These are phyloP conservation scores for Erpobdella octoculata DNA, from an alignment of 2,888 invertebrate genomes.

Conservation along the genomic window DNA sequence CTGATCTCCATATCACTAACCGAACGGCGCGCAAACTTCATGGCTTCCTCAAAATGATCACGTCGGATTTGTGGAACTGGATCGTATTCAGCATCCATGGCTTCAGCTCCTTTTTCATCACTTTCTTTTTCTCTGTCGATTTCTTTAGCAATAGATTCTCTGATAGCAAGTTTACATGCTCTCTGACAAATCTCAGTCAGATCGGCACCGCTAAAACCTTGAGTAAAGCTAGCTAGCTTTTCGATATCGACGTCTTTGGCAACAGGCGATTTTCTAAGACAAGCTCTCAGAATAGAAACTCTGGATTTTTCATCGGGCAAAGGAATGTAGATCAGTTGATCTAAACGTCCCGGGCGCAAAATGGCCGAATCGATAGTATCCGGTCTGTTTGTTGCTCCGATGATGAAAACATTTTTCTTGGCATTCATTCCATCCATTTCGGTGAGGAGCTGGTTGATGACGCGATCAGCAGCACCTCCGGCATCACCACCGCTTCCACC, in stretches of 20 bases:
- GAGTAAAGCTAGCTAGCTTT: constrained; percentile 63
- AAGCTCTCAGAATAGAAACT: constrained; percentile 87
- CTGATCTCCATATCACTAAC: constrained; percentile 98
- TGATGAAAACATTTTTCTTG: constrained; percentile 99
- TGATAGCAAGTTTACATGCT: constrained; percentile 95
- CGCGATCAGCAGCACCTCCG: constrained; percentile 89
- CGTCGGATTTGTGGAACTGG: constrained; percentile 96
- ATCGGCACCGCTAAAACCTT: constrained; percentile 97
- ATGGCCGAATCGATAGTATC: constrained; percentile 99
- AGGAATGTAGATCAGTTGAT: constrained; percentile 99
- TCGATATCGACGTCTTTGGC: constrained; percentile 85
- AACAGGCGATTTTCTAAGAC: constrained; percentile 88
- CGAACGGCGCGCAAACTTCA: constrained; percentile 93
- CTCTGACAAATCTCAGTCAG: constrained; percentile 98
- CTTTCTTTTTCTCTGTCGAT: constrained; percentile 75
- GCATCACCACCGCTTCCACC: constrained; percentile 95
- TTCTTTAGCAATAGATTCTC: constrained; percentile 93
- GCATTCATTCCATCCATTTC: constrained; percentile 99
- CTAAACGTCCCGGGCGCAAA: constrained; percentile 91
- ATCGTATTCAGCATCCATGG: constrained; percentile 56
- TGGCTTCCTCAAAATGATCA: constrained; percentile 96
- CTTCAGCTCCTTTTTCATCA: constrained; percentile 53
- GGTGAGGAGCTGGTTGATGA: constrained; percentile 97
- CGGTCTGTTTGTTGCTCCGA: constrained; percentile 79
- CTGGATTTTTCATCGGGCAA: constrained; percentile 96